Evolutionary conservation across 2,113 vertebrate species (phyloP).

Genomic region (Myotis lucifugus): DNA sequence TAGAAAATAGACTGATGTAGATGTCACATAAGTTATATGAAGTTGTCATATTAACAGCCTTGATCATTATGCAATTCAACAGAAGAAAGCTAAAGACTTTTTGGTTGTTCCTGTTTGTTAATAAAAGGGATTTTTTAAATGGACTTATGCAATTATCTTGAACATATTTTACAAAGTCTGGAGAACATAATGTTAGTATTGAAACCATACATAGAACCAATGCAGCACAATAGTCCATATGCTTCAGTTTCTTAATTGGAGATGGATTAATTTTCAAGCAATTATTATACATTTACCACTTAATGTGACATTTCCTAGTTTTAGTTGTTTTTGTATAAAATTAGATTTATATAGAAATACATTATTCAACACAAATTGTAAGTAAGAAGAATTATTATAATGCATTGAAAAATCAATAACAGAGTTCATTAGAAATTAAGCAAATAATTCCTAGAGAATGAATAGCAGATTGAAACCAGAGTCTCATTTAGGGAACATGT

Average conservation of each 20-base stretch:
- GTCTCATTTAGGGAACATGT: neutral
- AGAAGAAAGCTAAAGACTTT: neutral
- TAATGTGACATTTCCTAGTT: neutral
- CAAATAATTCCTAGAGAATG: constrained; percentile 33
- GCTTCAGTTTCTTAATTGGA: neutral
- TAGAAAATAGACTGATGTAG: neutral
- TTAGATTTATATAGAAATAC: neutral
- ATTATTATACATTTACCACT: neutral
- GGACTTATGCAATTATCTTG: neutral
- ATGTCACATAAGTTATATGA: neutral
- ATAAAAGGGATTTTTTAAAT: neutral
- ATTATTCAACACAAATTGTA: constrained; percentile 12
- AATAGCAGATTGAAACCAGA: neutral
- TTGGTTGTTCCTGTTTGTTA: neutral
- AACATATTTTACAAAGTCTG: constrained; percentile 1
- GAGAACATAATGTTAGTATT: neutral
- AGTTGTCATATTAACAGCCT: neutral
- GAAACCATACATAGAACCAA: neutral
- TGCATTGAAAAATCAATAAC: constrained; percentile 19
- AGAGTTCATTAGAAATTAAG: neutral
- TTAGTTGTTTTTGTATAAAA: neutral
- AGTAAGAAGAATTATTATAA: neutral
- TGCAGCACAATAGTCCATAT: neutral
- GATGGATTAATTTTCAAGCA: neutral
- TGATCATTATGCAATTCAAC: neutral